Base-by-base conservation (phyloP, 2,113 vertebrate genomes). In the Bujurquina vittata region DNA sequence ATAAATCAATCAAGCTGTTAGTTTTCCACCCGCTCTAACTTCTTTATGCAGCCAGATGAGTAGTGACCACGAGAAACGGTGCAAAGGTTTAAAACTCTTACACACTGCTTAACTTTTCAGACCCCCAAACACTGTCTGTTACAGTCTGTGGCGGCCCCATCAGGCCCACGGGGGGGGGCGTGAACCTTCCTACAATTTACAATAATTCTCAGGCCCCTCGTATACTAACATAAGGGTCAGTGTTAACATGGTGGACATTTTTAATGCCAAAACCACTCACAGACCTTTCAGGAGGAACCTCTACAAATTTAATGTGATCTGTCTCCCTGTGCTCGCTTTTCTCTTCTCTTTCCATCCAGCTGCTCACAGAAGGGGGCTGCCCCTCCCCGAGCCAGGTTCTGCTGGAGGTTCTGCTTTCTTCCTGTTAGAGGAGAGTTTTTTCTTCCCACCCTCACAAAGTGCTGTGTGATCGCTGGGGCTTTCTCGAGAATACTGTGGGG, bases 351-450 rank as follows among this genome's bases (percentile, higher is more conserved):
- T 22, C 22, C 37, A 12, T 37, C 40, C 12, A 63, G 61, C 22
- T 7, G n/a, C n/a, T 17, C 1, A 0, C 1, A 0, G 12, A 7
- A 23, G 35, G 43, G 23, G 14, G 62, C 40, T 43, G n/a, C n/a
- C 62, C 40, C 37, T 65, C 12, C 22, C 23, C 23, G 12, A 63
- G 62, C n/a, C 35, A 23, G 62, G 23, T 65, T 65, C 37, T 43
- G 37, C 37, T 43, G 37, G n/a, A 65, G n/a, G 37, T 65, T 37
- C 35, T 37, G 9, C 5, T 37, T 65, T 43, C n/a, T 43, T 43
- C 37, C 37, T 65, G 62, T 65, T 43, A 65, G 17, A 43, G 17
- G 37, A 37, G 62, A 65, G 62, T 10, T 65, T 65, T 65, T 65
- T 31, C 43, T 43, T 23, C 37, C 62, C 62, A 43, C n/a, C 12